Conservation (phyloP, 2,113 vertebrate species). For the Scophthalmus maximus region DNA sequence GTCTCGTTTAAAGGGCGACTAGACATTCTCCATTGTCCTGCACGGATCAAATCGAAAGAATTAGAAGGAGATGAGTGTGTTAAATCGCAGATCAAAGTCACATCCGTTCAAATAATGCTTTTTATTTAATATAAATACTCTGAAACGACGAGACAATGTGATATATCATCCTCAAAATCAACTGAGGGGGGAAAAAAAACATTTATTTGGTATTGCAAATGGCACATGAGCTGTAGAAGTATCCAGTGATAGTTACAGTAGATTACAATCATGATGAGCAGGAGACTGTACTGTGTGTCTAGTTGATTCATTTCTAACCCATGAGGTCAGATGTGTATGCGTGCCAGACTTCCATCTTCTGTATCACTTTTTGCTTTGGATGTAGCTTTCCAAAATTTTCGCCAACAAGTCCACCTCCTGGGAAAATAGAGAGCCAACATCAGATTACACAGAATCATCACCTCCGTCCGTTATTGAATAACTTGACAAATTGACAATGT, state of each 20-base stretch:
- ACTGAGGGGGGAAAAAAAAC: conserved; percentile 19
- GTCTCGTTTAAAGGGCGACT: neutral
- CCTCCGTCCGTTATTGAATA: neutral
- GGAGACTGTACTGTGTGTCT: conserved; percentile 33
- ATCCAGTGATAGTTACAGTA: conserved; percentile 21
- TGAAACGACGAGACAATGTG: conserved; percentile 49
- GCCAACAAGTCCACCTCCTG: conserved; percentile 84
- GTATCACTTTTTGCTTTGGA: conserved; percentile 80
- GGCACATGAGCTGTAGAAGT: conserved; percentile 23
- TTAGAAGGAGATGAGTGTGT: neutral
- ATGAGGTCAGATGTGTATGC: conserved; percentile 41
- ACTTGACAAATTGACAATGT: neutral
- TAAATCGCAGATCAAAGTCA: conserved; percentile 45
- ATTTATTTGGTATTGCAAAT: conserved; percentile 37
- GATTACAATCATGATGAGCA: conserved; percentile 66
- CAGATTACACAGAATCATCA: neutral
- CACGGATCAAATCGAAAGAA: neutral
- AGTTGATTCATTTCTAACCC: conserved; percentile 36
- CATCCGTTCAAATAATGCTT: conserved; percentile 65
- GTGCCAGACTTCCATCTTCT: conserved; percentile 9
- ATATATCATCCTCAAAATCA: conserved; percentile 46
- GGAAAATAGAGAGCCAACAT: conserved; percentile 42
- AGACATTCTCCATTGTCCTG: too few relatives aligned
- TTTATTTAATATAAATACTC: conserved; percentile 78
- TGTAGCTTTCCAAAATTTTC: conserved; percentile 87